Evolutionary conservation across 2,113 vertebrate species (phyloP), one percentile per base, ranked within the genome.

Genomic region (Tenebrosternarchus preto): DNA sequence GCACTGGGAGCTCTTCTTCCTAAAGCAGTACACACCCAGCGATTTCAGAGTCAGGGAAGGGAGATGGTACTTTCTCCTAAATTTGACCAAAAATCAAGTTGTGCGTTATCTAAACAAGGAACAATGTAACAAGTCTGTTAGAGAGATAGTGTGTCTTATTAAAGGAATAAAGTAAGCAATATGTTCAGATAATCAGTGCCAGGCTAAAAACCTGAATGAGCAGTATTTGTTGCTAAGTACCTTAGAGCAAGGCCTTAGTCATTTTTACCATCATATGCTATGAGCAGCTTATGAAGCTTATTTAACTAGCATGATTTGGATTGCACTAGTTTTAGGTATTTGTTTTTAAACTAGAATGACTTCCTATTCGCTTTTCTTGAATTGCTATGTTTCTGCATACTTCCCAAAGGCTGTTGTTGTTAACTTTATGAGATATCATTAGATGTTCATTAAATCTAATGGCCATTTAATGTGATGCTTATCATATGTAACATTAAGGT

Each of bases 1-100:
- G 96, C 81, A 74, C 24, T 19, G 8, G 46, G 27, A 5, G 70
- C 12, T 24, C 7, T 78, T 25, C 27, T 20, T 78, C 6, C 67
- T 7, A 17, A 69, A 56, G 31, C 5, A 25, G 5, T 20, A 36
- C 7, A 80, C 55, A 59, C 46, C n/a, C 25, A 50, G 24, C 1
- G 7, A 57, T 16, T 1, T 50, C 9, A 50, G 43, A 50, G 43
- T 50, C 43, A 50, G 43, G 11, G 43, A 12, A 15, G 11, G 12
- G 43, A 15, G 8, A 2, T 15, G 1, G 9, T 4, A 5, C 11
- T 43, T 5, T 50, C 9, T 50, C 4, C 33, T 77, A 85, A 83
- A 83, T 69, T 50, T 46, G 33, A 19, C 31, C 63, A 29, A 19
- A 78, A 72, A 11, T 19, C 3, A 20, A 63, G 16, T 39, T 43